Conservation (phyloP, 2,888 invertebrate species). For the Chromoteleia sp. region DNA sequence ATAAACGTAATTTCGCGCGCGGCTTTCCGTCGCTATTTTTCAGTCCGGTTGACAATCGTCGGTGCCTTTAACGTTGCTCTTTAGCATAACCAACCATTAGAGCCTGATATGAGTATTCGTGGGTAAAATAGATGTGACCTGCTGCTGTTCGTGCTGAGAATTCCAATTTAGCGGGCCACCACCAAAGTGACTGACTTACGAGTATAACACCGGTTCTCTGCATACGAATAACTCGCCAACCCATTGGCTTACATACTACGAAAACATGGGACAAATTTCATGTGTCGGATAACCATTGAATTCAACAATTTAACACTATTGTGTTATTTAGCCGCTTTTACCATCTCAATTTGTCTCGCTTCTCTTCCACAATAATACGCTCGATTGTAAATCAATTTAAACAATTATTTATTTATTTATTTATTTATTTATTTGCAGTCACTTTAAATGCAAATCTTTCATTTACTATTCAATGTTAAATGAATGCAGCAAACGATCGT, state of each 20-base stretch:
- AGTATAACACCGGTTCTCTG: constrained; percentile 72
- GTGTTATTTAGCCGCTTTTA: constrained; percentile 15
- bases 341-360: neutral
- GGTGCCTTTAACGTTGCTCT: constrained; percentile 66
- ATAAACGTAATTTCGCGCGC: constrained; percentile 7
- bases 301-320: constrained; percentile 44
- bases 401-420: too few species aligned
- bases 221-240: constrained; percentile 78
- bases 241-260: constrained; percentile 76
- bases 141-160: constrained; percentile 77
- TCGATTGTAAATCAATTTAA: too few species aligned
- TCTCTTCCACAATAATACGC: too few species aligned
- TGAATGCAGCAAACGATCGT: too few species aligned
- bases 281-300: constrained; percentile 21
- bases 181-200: constrained; percentile 73
- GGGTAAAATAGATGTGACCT: constrained; percentile 73
- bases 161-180: constrained; percentile 74
- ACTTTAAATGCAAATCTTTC: too few species aligned
- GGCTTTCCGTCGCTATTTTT: constrained; percentile 21
- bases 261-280: constrained; percentile 53
- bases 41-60: constrained; percentile 45
- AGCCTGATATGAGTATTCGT: constrained; percentile 76
- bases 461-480: too few species aligned
- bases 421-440: too few species aligned
- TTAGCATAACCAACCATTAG: constrained; percentile 73